These are phyloP conservation scores for Dryomyza anilis DNA, from an alignment of 2,888 invertebrate genomes.

Conservation along the genomic window DNA sequence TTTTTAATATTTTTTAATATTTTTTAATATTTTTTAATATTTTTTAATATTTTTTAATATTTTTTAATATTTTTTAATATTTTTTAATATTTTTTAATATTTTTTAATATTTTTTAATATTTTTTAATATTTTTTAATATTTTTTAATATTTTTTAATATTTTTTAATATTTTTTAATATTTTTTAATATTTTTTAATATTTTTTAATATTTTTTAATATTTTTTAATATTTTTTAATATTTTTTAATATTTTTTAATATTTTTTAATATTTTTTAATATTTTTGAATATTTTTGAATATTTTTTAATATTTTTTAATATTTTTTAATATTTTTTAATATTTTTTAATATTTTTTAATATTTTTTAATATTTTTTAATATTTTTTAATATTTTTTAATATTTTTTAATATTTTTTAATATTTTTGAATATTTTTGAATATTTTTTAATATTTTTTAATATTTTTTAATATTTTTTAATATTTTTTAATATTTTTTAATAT, in stretches of 20 bases:
- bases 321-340: background rate
- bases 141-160: background rate
- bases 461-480: background rate
- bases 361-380: background rate
- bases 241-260: background rate
- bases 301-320: background rate
- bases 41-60: background rate
- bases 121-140: background rate
- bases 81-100: background rate
- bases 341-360: background rate
- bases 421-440: constrained; percentile 10
- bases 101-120: background rate
- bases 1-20: background rate
- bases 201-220: background rate
- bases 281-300: background rate
- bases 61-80: background rate
- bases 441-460: background rate
- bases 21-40: background rate
- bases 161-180: background rate
- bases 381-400: background rate
- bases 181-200: background rate
- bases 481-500: background rate
- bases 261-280: background rate
- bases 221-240: background rate
- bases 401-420: constrained; percentile 8